These are phyloP conservation scores for Amblyjoppa proteus DNA, from an alignment of 2,888 invertebrate genomes.

Conservation along the genomic window DNA sequence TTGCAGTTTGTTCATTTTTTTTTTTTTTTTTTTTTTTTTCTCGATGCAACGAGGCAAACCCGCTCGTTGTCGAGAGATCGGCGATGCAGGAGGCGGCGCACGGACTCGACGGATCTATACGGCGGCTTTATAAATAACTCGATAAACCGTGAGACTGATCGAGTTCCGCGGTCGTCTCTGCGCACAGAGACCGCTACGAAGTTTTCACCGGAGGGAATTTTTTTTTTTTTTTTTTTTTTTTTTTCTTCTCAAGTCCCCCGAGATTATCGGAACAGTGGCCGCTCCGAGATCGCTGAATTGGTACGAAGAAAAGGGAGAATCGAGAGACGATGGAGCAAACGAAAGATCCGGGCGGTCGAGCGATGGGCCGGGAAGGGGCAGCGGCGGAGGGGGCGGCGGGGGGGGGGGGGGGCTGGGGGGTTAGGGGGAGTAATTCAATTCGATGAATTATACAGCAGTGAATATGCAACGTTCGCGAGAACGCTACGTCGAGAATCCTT, in stretches of 20 bases:
- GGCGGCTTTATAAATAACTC: constrained; percentile 53
- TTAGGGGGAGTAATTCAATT: constrained; percentile 58
- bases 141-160: constrained; percentile 45
- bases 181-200: not conserved
- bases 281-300: not conserved
- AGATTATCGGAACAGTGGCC: not conserved
- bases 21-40: too few relatives aligned
- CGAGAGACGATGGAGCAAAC: not conserved
- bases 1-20: too few relatives aligned
- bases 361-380: not conserved
- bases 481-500: constrained; percentile 46
- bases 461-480: constrained; percentile 56
- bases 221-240: too few relatives aligned
- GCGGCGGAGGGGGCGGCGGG: not conserved
- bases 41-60: too few relatives aligned
- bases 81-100: not conserved
- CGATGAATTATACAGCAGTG: constrained; percentile 55
- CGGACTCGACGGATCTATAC: not conserved
- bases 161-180: constrained; percentile 21
- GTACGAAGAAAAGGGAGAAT: constrained; percentile 1
- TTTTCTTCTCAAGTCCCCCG: too few relatives aligned
- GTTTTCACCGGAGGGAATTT: not conserved
- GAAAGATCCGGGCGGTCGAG: not conserved
- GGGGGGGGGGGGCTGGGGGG: constrained; percentile 4
- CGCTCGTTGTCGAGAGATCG: not conserved